Percentiles rank a stretch among this genome's conserved stretches.
Conservation (phyloP, 2,888 invertebrate genomes). For the Nipponacmea schrenckii region DNA sequence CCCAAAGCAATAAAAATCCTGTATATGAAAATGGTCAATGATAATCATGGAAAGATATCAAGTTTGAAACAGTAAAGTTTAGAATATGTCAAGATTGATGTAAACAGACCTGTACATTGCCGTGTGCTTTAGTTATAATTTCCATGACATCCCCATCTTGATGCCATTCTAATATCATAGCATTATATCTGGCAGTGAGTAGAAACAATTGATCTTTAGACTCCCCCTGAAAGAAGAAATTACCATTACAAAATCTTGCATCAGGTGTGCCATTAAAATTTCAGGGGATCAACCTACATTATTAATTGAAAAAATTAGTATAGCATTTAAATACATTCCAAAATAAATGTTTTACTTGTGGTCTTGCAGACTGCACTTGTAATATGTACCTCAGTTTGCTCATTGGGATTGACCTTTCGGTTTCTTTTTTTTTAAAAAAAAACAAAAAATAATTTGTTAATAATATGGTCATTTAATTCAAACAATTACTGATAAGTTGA, state of each 20-base stretch:
- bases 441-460: too few relatives aligned
- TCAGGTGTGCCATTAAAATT: too few relatives aligned
- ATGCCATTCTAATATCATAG: slow-evolving; percentile 94
- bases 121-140: slow-evolving; percentile 94
- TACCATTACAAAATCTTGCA: background rate
- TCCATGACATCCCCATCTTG: slow-evolving; percentile 80
- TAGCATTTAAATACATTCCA: too few relatives aligned
- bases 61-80: background rate
- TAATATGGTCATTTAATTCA: too few relatives aligned
- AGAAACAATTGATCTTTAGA: slow-evolving; percentile 92
- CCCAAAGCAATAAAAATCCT: background rate
- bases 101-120: slow-evolving; percentile 80
- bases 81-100: background rate
- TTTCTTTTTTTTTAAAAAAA: too few relatives aligned
- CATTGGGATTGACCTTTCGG: too few relatives aligned
- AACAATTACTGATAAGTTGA: too few relatives aligned
- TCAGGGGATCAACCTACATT: too few relatives aligned
- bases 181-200: slow-evolving; percentile 92
- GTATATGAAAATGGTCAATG: background rate
- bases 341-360: too few relatives aligned
- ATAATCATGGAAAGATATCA: background rate
- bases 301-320: too few relatives aligned
- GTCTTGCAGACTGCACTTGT: too few relatives aligned
- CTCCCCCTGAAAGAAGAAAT: slow-evolving; percentile 77
- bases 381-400: too few relatives aligned